Evolutionary conservation across 1,140 invertebrate genomes (phyloP).

Genomic region (Antheraea mylitta): DNA sequence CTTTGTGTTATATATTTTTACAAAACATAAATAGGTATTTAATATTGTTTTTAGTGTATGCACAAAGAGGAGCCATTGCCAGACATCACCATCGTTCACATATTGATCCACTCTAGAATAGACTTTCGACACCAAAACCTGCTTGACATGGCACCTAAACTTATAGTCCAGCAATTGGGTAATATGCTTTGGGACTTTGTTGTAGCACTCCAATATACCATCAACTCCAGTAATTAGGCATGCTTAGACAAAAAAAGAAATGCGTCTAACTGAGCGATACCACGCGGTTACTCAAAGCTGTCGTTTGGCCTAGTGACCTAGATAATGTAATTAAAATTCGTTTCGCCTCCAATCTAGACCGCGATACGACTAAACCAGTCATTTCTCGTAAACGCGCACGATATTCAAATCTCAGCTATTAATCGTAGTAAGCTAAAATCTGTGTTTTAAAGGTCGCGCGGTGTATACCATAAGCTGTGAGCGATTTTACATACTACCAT

Average conservation of each 20-base stretch:
- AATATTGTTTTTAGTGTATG: no score
- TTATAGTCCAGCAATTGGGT: no score
- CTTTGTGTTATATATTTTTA: no score
- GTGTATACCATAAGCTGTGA: constrained; percentile 3
- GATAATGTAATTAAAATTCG: constrained; percentile 13
- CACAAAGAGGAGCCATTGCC: no score
- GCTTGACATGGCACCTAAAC: no score
- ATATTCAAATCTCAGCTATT: constrained; percentile 22
- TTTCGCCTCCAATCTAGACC: not conserved
- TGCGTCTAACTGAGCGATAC: not conserved
- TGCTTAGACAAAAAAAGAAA: not conserved
- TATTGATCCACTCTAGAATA: no score
- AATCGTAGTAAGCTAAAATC: constrained; percentile 33
- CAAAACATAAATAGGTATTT: no score
- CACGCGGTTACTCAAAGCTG: not conserved
- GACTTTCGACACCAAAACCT: no score
- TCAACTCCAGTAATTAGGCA: not conserved
- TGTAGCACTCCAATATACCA: not conserved
- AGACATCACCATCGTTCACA: no score
- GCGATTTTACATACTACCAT: not conserved
- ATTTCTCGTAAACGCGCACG: constrained; percentile 8
- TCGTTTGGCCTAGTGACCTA: constrained; percentile 11
- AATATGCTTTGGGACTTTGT: no score
- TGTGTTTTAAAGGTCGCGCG: constrained; percentile 17
- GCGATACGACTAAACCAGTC: not conserved